phyloP scores from a whole-genome alignment of 2,888 invertebrate species.

The Lymantria monacha region DNA sequence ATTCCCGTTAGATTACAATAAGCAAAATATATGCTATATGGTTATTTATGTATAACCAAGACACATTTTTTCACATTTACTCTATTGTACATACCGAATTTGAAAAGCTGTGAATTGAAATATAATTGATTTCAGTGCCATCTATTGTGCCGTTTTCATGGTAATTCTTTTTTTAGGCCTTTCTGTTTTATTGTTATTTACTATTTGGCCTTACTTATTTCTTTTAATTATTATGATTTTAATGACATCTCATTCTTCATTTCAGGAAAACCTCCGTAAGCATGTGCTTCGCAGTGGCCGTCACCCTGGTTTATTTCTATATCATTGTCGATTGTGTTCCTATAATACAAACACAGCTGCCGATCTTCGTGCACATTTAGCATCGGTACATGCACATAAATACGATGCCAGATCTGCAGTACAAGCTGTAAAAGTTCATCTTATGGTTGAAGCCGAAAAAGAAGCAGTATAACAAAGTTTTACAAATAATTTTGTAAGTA shows the following conservation, averaged over 20 bases:
- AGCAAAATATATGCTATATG: too few species aligned
- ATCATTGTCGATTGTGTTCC: constrained; percentile 87
- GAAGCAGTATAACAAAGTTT: neutral
- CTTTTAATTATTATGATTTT: too few species aligned
- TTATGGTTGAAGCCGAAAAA: constrained; percentile 34
- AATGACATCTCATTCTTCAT: constrained; percentile 15
- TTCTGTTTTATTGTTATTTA: too few species aligned
- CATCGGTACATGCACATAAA: constrained; percentile 76
- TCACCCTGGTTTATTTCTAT: constrained; percentile 89
- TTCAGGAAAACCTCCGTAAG: constrained; percentile 93
- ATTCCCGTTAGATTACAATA: too few species aligned
- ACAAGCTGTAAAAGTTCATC: constrained; percentile 58
- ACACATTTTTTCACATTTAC: too few species aligned
- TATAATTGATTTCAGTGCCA: too few species aligned
- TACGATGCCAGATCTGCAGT: constrained; percentile 78
- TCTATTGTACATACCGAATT: too few species aligned
- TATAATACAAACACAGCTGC: constrained; percentile 84
- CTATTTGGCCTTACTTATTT: too few species aligned
- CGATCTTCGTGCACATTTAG: constrained; percentile 85
- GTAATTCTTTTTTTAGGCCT: too few species aligned
- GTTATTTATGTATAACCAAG: too few species aligned
- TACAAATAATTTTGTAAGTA: neutral
- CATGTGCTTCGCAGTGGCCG: constrained; percentile 90
- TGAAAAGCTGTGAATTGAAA: too few species aligned
- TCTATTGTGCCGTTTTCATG: too few species aligned